These are phyloP conservation scores for Sebastes variabilis DNA, from an alignment of 2,797 vertebrate species.

Conservation along the genomic window DNA sequence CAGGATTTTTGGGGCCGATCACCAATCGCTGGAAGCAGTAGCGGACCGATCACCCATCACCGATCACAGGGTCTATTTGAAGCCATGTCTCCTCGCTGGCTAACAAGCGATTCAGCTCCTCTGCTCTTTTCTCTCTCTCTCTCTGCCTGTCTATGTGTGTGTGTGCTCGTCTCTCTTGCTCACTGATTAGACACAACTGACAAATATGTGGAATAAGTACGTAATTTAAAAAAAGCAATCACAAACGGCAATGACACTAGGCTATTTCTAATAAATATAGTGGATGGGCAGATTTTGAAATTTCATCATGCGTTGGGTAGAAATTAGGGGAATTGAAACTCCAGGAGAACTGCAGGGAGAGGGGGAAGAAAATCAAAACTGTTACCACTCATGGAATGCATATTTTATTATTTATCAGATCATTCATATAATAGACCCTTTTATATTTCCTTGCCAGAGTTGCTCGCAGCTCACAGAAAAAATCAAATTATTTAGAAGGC, in stretches of 20 bases:
- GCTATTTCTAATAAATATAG: neutral
- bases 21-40: too few species aligned
- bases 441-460: neutral
- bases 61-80: neutral
- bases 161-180: neutral
- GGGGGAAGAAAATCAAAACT: neutral
- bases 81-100: neutral
- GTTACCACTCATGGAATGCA: neutral
- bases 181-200: neutral
- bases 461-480: neutral
- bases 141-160: too few species aligned
- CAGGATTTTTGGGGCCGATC: too few species aligned
- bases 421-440: neutral
- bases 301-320: neutral
- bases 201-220: neutral
- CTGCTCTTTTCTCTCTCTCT: neutral
- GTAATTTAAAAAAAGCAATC: neutral
- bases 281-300: neutral
- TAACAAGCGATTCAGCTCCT: neutral
- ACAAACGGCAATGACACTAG: neutral
- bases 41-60: too few species aligned
- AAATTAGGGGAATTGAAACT: neutral
- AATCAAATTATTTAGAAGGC: neutral
- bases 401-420: neutral
- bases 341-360: neutral